Percentiles rank a stretch among this genome's conserved stretches.
phyloP scores from a whole-genome alignment of 2,113 vertebrate genomes.

The Ageneiosus marmoratus region DNA sequence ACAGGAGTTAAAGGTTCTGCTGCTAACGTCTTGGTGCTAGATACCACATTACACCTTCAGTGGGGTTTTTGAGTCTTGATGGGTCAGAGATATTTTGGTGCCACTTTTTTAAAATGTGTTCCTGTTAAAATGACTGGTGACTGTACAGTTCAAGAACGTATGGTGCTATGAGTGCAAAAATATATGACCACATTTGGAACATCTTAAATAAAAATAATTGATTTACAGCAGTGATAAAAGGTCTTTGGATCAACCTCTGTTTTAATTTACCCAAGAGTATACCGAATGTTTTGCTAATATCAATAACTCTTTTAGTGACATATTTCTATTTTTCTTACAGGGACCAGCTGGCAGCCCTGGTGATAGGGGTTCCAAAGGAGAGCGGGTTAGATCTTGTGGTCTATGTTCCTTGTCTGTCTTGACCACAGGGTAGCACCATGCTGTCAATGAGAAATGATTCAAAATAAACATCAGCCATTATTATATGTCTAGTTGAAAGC shows the following conservation, averaged over 20 bases:
- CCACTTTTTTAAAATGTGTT: too few species aligned
- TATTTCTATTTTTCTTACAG: conserved; percentile 68
- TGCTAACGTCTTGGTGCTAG: too few species aligned
- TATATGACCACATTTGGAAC: too few species aligned
- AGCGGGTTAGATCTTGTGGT: conserved; percentile 80
- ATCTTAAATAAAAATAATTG: background rate
- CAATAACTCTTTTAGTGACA: background rate
- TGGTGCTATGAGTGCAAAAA: too few species aligned
- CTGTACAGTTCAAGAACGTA: too few species aligned
- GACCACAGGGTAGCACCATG: background rate
- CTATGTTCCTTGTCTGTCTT: conserved; percentile 13
- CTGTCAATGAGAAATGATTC: background rate
- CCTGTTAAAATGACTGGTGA: too few species aligned
- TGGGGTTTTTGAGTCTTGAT: too few species aligned
- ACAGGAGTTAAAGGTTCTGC: too few species aligned
- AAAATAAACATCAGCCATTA: background rate
- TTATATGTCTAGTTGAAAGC: too few species aligned
- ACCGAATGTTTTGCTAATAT: background rate
- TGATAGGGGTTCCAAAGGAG: conserved; percentile 96
- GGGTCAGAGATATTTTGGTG: too few species aligned
- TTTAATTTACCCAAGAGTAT: background rate
- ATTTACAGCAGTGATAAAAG: background rate
- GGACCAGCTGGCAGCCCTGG: conserved; percentile 84
- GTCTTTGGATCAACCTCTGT: background rate
- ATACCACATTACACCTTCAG: too few species aligned